A percentile compares a stretch with the other conserved stretches of the same genome.
Conservation (phyloP, 2,888 invertebrate species). For the Brachypalpus laphriformis region DNA sequence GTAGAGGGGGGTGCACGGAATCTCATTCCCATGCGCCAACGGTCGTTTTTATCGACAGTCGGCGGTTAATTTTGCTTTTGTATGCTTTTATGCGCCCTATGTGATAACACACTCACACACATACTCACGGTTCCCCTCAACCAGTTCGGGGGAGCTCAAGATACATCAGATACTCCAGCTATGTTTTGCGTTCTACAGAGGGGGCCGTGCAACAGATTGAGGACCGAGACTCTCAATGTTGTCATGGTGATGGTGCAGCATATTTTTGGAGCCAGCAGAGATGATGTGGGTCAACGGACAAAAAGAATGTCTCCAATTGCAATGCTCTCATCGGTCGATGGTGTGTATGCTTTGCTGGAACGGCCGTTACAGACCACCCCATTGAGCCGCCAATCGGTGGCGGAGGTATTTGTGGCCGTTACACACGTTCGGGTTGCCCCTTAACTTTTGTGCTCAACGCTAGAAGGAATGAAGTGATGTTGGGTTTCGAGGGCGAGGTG, state of each 20-base stretch:
- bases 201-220: background rate
- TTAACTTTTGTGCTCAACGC: constrained; percentile 57
- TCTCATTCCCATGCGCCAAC: constrained; percentile 60
- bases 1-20: background rate
- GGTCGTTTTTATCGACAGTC: constrained; percentile 66
- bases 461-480: background rate
- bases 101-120: constrained; percentile 43
- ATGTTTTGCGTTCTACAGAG: constrained; percentile 16
- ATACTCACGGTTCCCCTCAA: background rate
- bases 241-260: constrained; percentile 29
- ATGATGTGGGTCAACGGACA: constrained; percentile 71
- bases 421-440: constrained; percentile 41
- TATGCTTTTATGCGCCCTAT: constrained; percentile 27
- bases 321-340: background rate
- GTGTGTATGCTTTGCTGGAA: constrained; percentile 26
- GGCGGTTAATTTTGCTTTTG: constrained; percentile 52
- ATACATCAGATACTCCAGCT: background rate
- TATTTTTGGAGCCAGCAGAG: constrained; percentile 58
- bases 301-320: constrained; percentile 54
- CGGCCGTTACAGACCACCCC: constrained; percentile 71
- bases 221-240: constrained; percentile 41
- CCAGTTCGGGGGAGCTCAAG: constrained; percentile 27
- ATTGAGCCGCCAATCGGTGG: constrained; percentile 31
- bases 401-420: constrained; percentile 65
- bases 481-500: background rate